Evolutionary conservation across 2,797 vertebrate genomes (phyloP), one percentile per base, ranked within the genome.

Genomic region (Alosa sapidissima): DNA sequence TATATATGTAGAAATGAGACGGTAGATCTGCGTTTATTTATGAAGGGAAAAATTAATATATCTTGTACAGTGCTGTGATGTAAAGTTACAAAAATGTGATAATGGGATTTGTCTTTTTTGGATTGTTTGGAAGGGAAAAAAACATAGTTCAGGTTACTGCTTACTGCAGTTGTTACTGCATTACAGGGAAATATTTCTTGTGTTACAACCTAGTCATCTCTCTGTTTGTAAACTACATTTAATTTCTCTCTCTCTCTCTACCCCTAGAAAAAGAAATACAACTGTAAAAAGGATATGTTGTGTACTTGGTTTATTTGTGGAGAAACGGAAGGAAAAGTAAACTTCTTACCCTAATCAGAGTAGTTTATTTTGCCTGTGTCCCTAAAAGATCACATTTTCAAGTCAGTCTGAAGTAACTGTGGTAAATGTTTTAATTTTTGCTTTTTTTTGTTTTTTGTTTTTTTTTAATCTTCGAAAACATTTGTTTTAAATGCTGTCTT

Each of bases 1-100:
- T 95, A 93, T 93, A 95, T 94, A 94, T 87, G 89, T 88, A 85
- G 89, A 87, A 88, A 72, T 84, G 86, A 88, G 88, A 87, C 89
- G 90, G 91, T 89, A 93, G 91, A 91, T 92, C 92, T 94, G 93
- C 93, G 92, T 95, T 95, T 96, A 96, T 96, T 96, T 96, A 96
- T 96, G 91, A 95, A 93, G 93, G 94, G 94, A 94, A 95, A 95
- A 92, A 94, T 95, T 95, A 96, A 96, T 96, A 96, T 96, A 96
- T 96, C 94, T 92, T 93, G 91, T 94, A 93, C 92, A 92, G 91
- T 84, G 92, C 89, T 92, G 90, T 93, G 92, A 92, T 87, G 87
- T 93, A 89, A 87, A 88, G 93, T 95, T 95, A 94, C 92, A 93
- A 90, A 90, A 89, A 91, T 91, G 90, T 92, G 92, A 93, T 87